Base-by-base conservation (phyloP, 2,888 invertebrate genomes). In the Parthenolecanium corni region DNA sequence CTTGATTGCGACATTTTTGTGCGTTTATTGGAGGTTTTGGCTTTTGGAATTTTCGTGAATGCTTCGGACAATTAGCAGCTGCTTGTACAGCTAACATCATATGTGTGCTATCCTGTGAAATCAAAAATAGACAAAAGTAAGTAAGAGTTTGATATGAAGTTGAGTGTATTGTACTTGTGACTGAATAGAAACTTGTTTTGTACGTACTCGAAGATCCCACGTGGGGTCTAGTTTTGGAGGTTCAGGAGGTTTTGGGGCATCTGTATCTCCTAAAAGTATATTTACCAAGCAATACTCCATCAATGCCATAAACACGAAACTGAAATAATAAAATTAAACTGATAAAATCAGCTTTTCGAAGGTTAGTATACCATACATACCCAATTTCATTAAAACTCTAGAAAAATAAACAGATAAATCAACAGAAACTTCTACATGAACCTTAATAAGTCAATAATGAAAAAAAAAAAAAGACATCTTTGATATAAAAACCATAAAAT, bases 231-330 rank as follows among this genome's bases (percentile, higher is more conserved):
- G 71, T 67, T 79, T 78, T 20, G 75, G 72, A 66, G 74, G 79
- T 70, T 79, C 80, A 65, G 77, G 77, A 5, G 72, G 70, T 18
- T 73, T 72, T 2, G 77, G 77, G 1, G 80, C 79, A 65, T 83
- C 83, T 0, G 82, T 82, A 70, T 89, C 85, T 12, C 87, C 85
- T 16, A 88, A 78, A 1, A 88, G 85, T 25, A 88, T 89, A 72
- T 91, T 91, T 25, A 92, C 90, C 67, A 91, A 75, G 69, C 90
- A 91, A 72, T 91, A 92, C 72, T 92, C 91, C 91, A 92, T 92
- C 56, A 92, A 74, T 0, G 91, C 91, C 88, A 92, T 87, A 72
- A 92, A 92, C 71, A 92, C 91, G 74, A 92, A 91, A 65, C 85
- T 85, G 72, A 12, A 57, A 56, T 42, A 56, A 42, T 20, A 21